Evolutionary conservation across 2,888 invertebrate species (phyloP), one percentile per base, ranked within the genome.

Genomic region (Silvanus unidentatus): DNA sequence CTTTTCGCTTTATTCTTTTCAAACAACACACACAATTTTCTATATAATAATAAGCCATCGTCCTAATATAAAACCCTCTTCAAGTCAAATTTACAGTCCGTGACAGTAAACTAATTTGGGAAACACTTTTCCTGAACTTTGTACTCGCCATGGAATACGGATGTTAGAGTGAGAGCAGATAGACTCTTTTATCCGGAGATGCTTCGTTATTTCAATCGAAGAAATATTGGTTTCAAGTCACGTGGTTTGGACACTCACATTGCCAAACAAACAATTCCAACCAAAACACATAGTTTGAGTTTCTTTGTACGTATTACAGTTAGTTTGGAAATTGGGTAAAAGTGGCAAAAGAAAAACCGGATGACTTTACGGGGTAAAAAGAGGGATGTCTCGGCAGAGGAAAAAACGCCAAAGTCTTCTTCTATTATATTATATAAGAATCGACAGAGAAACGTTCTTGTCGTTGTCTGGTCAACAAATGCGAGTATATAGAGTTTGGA

Each of bases 171-270:
- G n/a, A n/a, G n/a, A n/a, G n/a, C n/a, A n/a, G n/a, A n/a, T n/a
- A n/a, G n/a, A n/a, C n/a, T n/a, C n/a, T n/a, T n/a, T n/a, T n/a
- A n/a, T n/a, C n/a, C n/a, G n/a, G n/a, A 29, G 44, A 38, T 40
- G 44, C 44, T 41, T 45, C 44, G 37, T 45, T 45, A 52, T 54
- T 54, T 52, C 50, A 54, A 50, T 52, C 37, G 43, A 49, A 54
- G 47, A 54, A 54, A 54, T 54, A 54, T 54, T 46, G 54, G 52
- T 54, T 54, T 50, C 54, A 50, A 54, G 54, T 54, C 54, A 54
- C 54, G 54, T 42, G 44, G 42, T 48, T 49, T 47, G 16, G 38
- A 39, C 44, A 49, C n/a, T n/a, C n/a, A n/a, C n/a, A n/a, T n/a
- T 22, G 22, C 22, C 8, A 22, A 5, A 22, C 22, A 22, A 22